These are phyloP conservation scores for Cyprinodon tularosa DNA, from an alignment of 2,113 vertebrate species.

Conservation along the genomic window DNA sequence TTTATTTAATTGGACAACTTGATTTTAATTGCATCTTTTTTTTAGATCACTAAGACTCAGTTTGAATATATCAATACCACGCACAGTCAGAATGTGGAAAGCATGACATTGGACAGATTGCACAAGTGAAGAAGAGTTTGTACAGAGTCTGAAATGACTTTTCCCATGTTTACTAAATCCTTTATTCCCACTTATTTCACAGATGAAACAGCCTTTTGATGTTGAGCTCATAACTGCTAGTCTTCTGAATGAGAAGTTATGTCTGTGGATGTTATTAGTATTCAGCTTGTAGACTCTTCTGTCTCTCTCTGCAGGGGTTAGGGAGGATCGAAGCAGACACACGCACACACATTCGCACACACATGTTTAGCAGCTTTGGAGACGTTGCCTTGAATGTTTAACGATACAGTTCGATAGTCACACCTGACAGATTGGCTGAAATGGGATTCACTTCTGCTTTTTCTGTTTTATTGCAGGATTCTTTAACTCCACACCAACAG, in stretches of 20 bases:
- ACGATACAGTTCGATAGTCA: slow-evolving; percentile 36
- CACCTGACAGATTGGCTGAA: slow-evolving; percentile 21
- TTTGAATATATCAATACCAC: neutral
- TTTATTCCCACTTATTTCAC: slow-evolving; percentile 52
- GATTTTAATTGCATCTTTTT: neutral
- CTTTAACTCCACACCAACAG: neutral
- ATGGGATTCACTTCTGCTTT: slow-evolving; percentile 15
- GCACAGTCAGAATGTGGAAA: neutral
- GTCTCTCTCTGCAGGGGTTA: slow-evolving; percentile 46
- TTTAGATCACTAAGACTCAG: neutral
- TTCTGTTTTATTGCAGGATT: neutral
- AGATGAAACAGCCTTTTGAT: slow-evolving; percentile 69
- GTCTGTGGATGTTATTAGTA: slow-evolving; percentile 62
- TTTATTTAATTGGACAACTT: neutral
- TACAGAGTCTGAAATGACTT: slow-evolving; percentile 28
- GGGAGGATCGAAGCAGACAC: slow-evolving; percentile 40
- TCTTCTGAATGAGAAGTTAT: slow-evolving; percentile 61
- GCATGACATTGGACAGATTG: slow-evolving; percentile 10
- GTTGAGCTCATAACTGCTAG: slow-evolving; percentile 59
- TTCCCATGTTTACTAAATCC: slow-evolving; percentile 52
- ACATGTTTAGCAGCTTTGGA: slow-evolving; percentile 16
- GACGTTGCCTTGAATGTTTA: slow-evolving; percentile 54
- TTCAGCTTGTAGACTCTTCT: slow-evolving; percentile 48
- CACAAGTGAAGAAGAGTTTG: slow-evolving; percentile 26
- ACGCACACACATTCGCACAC: slow-evolving; percentile 25